Evolutionary conservation across 2,113 vertebrate genomes (phyloP), one percentile per base, ranked within the genome.

Genomic region (Astur gentilis): DNA sequence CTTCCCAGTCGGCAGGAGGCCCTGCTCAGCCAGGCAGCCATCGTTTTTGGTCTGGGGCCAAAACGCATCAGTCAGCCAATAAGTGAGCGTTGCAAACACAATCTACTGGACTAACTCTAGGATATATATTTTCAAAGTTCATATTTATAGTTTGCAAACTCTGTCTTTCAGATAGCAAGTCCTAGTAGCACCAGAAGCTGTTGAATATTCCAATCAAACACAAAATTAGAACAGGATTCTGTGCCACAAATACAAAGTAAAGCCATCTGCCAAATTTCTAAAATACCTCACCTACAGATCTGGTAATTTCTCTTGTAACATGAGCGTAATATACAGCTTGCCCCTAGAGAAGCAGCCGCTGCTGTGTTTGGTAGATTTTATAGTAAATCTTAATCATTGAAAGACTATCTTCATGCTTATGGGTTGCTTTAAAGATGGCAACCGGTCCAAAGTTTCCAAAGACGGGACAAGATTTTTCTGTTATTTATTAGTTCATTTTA

Each of bases 201-300:
- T 96, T 96, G 97, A 97, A 97, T 97, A 97, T 98, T 97, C 97
- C 95, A 98, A 92, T 97, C 95, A 91, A 96, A 97, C 93, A 94
- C 89, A 97, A 97, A 97, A 97, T 97, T 96, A 95, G 85, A 96
- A 94, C 96, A 97, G 69, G 83, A 94, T 93, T 98, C 96, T 91
- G 82, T 96, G 95, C 96, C 91, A 96, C 97, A 97, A 98, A 98
- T 95, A 97, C 95, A 98, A 98, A 98, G 98, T 95, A 97, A 98
- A 98, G 85, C 97, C 98, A 98, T 98, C 97, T 98, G 98, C 97
- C 97, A 98, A 98, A 97, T 98, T 95, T 76, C 76, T 95, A 94
- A 91, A 90, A 85, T 97, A 94, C 65, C 94, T 98, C 91, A 98
- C 97, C 96, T 98, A 97, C 82, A 96, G 93, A 84, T 97, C 97